Evolutionary conservation across 2,888 invertebrate species (phyloP).

Genomic region (Macrophya alboannulata): DNA sequence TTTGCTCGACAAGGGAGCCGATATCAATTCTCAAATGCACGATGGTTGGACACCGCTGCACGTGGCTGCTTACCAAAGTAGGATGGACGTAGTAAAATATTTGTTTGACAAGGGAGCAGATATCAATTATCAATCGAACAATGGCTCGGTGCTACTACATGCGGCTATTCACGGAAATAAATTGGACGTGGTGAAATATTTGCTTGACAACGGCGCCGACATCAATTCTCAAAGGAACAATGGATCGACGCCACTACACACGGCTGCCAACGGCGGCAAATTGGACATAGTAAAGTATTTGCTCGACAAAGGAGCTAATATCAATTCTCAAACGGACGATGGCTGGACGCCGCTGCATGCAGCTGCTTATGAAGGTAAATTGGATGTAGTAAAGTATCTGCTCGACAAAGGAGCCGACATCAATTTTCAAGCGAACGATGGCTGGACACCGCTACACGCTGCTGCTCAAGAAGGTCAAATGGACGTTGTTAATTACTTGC

Average conservation of each 20-base stretch:
- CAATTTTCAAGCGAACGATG: not conserved
- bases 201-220: not conserved
- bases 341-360: not conserved
- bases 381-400: not conserved
- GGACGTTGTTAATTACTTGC: not conserved
- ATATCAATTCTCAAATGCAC: not conserved
- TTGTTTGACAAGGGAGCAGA: constrained; percentile 88
- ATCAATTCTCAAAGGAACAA: not conserved
- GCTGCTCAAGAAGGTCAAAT: not conserved
- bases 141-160: not conserved
- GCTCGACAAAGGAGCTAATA: constrained; percentile 68
- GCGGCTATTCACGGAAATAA: not conserved
- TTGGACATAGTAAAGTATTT: not conserved
- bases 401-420: not conserved
- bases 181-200: not conserved
- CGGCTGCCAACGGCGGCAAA: not conserved
- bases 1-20: not conserved
- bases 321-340: constrained; percentile 85
- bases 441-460: not conserved
- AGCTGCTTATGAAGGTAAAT: not conserved
- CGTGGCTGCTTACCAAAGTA: constrained; percentile 87
- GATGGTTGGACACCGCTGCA: constrained; percentile 83
- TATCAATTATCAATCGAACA: not conserved
- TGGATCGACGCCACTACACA: not conserved
- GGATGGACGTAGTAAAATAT: constrained; percentile 85